Evolutionary conservation across 2,888 invertebrate genomes (phyloP), one percentile per base, ranked within the genome.

Genomic region (Epirrita christyi): DNA sequence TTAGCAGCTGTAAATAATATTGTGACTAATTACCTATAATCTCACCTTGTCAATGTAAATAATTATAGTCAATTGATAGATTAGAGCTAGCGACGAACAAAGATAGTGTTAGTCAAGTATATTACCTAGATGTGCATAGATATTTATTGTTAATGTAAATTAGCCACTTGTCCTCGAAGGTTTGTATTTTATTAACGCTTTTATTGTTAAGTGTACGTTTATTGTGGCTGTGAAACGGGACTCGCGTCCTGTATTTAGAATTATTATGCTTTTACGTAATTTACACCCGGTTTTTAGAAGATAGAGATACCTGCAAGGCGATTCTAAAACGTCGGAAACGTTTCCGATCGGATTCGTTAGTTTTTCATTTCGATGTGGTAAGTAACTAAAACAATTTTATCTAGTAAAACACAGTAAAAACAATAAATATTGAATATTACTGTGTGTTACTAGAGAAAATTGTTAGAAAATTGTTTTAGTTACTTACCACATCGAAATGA

Each of bases 181-280:
- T 83, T 83, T 83, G 83, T 87, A 87, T 83, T 86, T 82, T 84
- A 79, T 78, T 81, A 82, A 83, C 76, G 88, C 86, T 87, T 87
- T 78, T 83, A 81, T 76, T 77, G 75, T 86, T n/a, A 85, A 85
- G 85, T 84, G 81, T 82, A 85, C 68, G 80, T 88, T 83, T 88
- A 88, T 79, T 82, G 88, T 89, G 91, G 91, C 91, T 91, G 91
- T 91, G 91, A 91, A 85, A 75, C 75, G 77, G 87, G 89, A 74
- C 80, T 72, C 66, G 67, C 73, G 78, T 83, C 86, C 82, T 81
- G 77, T 78, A 66, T 80, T 82, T 86, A 90, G 88, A 78, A 86
- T 77, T 81, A 67, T 73, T 86, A 88, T 74, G 88, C 88, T 89
- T 83, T 80, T 83, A 83, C 77, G 85, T 88, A 86, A 86, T 85